Conservation (phyloP, 2,888 invertebrate genomes). For the Agonopterix arenella region DNA sequence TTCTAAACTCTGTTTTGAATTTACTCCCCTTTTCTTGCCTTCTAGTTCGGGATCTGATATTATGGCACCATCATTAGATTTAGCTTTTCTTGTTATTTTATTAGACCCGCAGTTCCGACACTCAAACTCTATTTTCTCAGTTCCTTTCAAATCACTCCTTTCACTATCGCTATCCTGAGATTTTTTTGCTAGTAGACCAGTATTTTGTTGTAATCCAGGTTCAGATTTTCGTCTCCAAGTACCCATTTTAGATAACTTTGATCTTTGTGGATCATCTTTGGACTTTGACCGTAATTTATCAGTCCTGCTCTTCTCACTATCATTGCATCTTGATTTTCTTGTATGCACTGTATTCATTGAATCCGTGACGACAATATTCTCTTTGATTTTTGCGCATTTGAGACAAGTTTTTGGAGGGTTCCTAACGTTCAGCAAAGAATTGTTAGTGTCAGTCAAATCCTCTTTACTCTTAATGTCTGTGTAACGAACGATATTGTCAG, state of each 20-base stretch:
- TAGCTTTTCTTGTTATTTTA: slow-evolving; percentile 52
- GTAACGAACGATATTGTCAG: slow-evolving; percentile 63
- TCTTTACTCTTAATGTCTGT: slow-evolving; percentile 56
- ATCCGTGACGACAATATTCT: slow-evolving; percentile 63
- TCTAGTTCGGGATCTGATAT: slow-evolving; percentile 58
- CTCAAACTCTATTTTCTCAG: slow-evolving; percentile 66
- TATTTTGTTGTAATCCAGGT: slow-evolving; percentile 77
- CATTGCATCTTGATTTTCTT: slow-evolving; percentile 56
- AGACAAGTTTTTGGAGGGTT: slow-evolving; percentile 63
- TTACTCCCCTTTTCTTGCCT: slow-evolving; percentile 31
- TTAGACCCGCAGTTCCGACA: slow-evolving; percentile 67
- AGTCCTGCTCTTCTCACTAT: slow-evolving; percentile 43
- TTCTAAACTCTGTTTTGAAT: slow-evolving; percentile 60
- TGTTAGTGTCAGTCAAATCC: slow-evolving; percentile 49
- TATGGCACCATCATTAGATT: slow-evolving; percentile 39
- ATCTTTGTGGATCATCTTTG: slow-evolving; percentile 69
- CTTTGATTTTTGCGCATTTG: slow-evolving; percentile 70
- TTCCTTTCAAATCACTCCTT: slow-evolving; percentile 44
- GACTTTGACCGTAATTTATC: slow-evolving; percentile 71
- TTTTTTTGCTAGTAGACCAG: slow-evolving; percentile 46
- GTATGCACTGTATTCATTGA: slow-evolving; percentile 36
- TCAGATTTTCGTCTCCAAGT: slow-evolving; percentile 85
- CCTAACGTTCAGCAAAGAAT: slow-evolving; percentile 46
- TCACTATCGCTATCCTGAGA: slow-evolving; percentile 56
- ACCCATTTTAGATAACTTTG: slow-evolving; percentile 72